Base-by-base conservation (phyloP, 1,140 invertebrate genomes). In the Drosophila funebris region DNA sequence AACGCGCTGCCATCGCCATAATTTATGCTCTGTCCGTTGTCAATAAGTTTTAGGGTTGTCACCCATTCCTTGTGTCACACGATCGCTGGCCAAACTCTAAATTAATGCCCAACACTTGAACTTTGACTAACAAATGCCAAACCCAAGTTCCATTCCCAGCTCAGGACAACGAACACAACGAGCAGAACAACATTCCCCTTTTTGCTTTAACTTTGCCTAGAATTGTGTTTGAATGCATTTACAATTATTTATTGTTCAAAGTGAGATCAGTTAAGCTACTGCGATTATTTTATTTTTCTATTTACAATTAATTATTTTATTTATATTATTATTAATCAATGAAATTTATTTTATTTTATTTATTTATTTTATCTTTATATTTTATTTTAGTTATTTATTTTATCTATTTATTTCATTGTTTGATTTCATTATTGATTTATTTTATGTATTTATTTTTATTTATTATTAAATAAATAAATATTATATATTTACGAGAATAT, bases 1-100 rank as follows among this genome's bases (percentile, higher is more conserved):
- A 88, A 87, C 83, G 78, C 83, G 52, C 78, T 73, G 60, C 41
- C 64, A 56, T 27, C 50, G 18, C 71, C 71, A 87, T 87, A 76
- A 82, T 87, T 87, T 87, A 87, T 76, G 67, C 77, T 57, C 39
- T 27, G 64, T 36, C 20, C 61, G 46, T 52, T 84, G 80, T 85
- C 80, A 78, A 71, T 87, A 75, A 66, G 58, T 60, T 84, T 76
- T 36, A 72, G 80, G 64, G 60, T 76, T 68, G 70, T 61, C 63
- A 73, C 63, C 62, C 62, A 22, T 64, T 58, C 37, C 24, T 33
- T 58, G 29, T 78, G 69, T 85, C 76, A 87, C 72, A 73, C 63
- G 73, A 73, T 84, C 73, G 63, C 48, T 13, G 41, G 2, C 48
- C 33, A 60, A 73, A 54, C 13, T 39, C 56, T 52, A 16, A 77